Evolutionary conservation across 2,113 vertebrate genomes (phyloP), one percentile per base, ranked within the genome.

Genomic region (Isurus oxyrinchus): DNA sequence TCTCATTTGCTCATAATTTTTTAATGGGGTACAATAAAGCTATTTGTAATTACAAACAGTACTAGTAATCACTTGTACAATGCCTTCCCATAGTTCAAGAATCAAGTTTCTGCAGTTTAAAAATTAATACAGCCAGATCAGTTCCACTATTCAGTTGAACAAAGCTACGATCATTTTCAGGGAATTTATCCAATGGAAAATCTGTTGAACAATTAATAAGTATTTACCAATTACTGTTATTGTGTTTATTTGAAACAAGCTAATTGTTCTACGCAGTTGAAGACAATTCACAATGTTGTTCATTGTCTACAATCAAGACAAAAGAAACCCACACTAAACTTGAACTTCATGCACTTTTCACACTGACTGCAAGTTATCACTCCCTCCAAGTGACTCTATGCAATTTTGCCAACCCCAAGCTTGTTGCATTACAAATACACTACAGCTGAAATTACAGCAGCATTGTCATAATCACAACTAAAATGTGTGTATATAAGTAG

Each of bases 1-100:
- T 63, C 93, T 94, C 63, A 95, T 69, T 69, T 44, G 40, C 63
- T 69, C 93, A 69, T 95, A 27, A 95, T 53, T 66, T 95, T 49
- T 95, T 95, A 69, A 95, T 95, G 93, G n/a, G 63, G 23, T 95
- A 95, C 93, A 95, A 49, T 95, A 95, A 44, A 95, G 61, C 44
- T 49, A 67, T 49, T 95, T 95, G 61, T 67, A 66, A 95, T 69
- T 95, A 95, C 63, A 95, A 95, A 95, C 21, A 23, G n/a, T 2
- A 49, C n/a, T 5, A 67, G 61, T 67, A 44, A 95, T 95, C 23
- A 40, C 40, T 67, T 94, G 91, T 66, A 94, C 35, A 94, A 63
- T n/a, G 59, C 19, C 3, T 91, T 31, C 14, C 13, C 35, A 63
- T 35, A 16, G 14, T 93, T 61, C 90, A 93, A 49, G 90, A 93